Base-by-base conservation (phyloP, 2,797 vertebrate species). In the Smutsia temminckii region DNA sequence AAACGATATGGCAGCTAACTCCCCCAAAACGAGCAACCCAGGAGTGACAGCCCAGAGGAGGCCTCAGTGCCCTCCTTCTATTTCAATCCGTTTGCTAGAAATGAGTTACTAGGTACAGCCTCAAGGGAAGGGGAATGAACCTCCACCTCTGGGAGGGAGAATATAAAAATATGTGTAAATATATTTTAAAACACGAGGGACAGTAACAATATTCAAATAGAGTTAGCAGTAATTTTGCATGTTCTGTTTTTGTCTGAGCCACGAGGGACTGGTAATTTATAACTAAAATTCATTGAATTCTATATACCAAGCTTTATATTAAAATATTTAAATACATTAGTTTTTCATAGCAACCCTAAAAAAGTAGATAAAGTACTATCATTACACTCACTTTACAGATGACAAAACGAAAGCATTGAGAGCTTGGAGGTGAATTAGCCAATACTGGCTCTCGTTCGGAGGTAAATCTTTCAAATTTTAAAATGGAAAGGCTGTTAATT, bases 261-360 rank as follows among this genome's bases (percentile, higher is more conserved):
- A 69, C 32, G 83, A 90, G 40, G 17, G 66, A 89, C 10, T 27
- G 51, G 12, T 12, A 42, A 71, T 85, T 68, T 63, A 49, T 40
- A 79, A 87, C 8, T 68, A 59, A 87, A 66, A 27, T 74, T 37
- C 71, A 9, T n/a, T 79, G 20, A 89, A 86, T 75, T 89, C 27
- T 91, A 46, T 17, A 75, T 27, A 51, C 9, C 14, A 69, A 86
- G 11, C 34, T 69, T 86, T 14, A 80, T 16, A 46, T 34, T 21
- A 63, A 92, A 90, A 20, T 74, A 68, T 66, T 46, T 29, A 80
- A 10, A 75, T 40, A 29, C 4, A n/a, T 34, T 72, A 86, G 23
- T 27, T 75, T 71, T 75, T 77, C 37, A 37, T 68, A 83, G 68
- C 23, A 79, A 95, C 16, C 17, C n/a, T 94, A 84, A 93, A 75